Evolutionary conservation across 1,140 invertebrate species (phyloP).

Genomic region (Scaptodrosophila lebanonensis): DNA sequence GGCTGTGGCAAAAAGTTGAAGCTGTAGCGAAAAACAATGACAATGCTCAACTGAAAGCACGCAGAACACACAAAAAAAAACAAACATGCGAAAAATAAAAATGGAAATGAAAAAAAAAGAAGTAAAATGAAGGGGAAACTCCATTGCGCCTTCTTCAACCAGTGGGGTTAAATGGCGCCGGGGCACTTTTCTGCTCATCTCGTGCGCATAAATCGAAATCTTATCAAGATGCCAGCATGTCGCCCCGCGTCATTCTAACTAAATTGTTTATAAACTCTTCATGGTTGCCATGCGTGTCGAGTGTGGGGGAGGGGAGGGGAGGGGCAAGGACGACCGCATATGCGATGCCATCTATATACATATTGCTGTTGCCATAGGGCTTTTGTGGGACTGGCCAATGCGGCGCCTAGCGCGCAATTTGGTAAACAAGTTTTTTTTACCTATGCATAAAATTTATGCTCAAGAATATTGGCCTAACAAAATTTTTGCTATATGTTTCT

Average conservation of each 20-base stretch:
- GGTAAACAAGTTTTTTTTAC: slow-evolving; percentile 68
- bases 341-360: no score
- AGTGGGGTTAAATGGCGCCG: not conserved
- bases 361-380: no score
- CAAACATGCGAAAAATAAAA: not conserved
- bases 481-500: slow-evolving; percentile 5
- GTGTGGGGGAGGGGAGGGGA: not conserved
- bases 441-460: slow-evolving; percentile 46
- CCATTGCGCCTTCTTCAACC: no score
- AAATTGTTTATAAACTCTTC: slow-evolving; percentile 55
- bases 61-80: not conserved
- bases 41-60: not conserved
- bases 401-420: slow-evolving; percentile 33
- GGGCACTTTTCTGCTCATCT: not conserved
- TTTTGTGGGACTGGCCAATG: no score
- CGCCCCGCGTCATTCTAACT: slow-evolving; percentile 31
- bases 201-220: slow-evolving; percentile 64
- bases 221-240: slow-evolving; percentile 71
- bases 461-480: slow-evolving; percentile 31
- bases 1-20: slow-evolving; percentile 38
- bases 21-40: slow-evolving; percentile 37
- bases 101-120: not conserved
- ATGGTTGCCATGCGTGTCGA: not conserved
- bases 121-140: no score
- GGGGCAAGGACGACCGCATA: no score